phyloP scores from a whole-genome alignment of 2,113 vertebrate genomes.

The Noturus placidus region DNA sequence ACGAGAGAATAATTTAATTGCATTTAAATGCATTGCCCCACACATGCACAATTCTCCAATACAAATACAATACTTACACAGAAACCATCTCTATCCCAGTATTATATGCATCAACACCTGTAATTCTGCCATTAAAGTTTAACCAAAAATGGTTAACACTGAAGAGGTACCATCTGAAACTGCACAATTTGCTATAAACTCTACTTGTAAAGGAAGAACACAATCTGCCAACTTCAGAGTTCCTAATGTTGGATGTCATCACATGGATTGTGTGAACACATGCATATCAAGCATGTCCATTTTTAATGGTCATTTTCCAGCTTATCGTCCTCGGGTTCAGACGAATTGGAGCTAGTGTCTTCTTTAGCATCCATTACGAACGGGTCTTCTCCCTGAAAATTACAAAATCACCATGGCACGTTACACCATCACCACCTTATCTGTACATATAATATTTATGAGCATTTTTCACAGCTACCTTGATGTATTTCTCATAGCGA shows the following conservation, averaged over 20 bases:
- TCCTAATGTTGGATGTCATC: background rate
- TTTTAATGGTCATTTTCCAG: background rate
- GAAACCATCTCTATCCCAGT: background rate
- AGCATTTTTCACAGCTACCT: constrained; percentile 66
- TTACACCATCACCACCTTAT: background rate
- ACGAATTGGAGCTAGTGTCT: constrained; percentile 52
- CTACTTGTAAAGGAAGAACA: background rate
- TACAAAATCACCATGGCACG: background rate
- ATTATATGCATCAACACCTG: background rate
- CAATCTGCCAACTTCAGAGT: background rate
- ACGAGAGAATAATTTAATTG: constrained; percentile 20
- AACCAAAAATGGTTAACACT: background rate
- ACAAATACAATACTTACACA: constrained; percentile 10
- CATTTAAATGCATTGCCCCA: background rate
- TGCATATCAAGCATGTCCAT: background rate
- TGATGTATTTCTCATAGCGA: constrained; percentile 82
- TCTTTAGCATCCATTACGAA: constrained; percentile 74
- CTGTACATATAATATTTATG: background rate
- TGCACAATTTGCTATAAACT: background rate
- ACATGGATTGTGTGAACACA: background rate
- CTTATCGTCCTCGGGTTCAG: constrained; percentile 49
- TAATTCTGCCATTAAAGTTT: background rate
- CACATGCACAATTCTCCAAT: background rate
- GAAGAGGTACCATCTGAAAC: background rate
- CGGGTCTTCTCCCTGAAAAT: constrained; percentile 80